Percentiles rank a stretch among this genome's conserved stretches.
phyloP scores from a whole-genome alignment of 2,797 vertebrate genomes.

The Antennarius maculatus region DNA sequence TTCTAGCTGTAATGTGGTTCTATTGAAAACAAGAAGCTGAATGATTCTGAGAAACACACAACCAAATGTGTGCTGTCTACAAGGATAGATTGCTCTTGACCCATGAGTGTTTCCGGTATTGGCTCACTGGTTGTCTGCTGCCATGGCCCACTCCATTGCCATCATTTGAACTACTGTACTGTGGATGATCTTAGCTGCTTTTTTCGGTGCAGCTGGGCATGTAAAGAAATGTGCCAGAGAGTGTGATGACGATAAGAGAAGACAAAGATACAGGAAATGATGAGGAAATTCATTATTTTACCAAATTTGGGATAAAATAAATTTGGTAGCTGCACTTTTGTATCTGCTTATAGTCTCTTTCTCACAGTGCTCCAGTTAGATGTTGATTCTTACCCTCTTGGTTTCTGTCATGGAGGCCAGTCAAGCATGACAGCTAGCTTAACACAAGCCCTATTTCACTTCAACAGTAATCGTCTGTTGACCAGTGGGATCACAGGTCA shows the following conservation, averaged over 20 bases:
- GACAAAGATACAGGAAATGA: constrained; percentile 44
- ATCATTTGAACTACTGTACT: constrained; percentile 49
- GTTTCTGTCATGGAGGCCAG: constrained; percentile 44
- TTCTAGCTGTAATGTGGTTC: background rate
- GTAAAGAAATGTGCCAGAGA: constrained; percentile 59
- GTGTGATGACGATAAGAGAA: constrained; percentile 31
- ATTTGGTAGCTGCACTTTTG: constrained; percentile 12
- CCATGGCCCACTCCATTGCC: constrained; percentile 33
- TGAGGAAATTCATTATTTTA: constrained; percentile 8
- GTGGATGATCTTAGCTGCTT: constrained; percentile 65
- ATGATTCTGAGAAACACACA: constrained; percentile 37
- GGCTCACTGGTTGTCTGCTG: constrained; percentile 36
- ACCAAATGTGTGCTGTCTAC: constrained; percentile 53
- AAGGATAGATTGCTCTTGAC: constrained; percentile 59
- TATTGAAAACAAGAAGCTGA: constrained; percentile 27
- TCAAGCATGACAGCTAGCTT: constrained; percentile 61
- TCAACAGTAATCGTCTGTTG: constrained; percentile 60
- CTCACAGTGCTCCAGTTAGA: constrained; percentile 10
- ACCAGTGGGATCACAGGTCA: constrained; percentile 66
- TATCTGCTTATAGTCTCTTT: constrained; percentile 10
- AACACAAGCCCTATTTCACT: constrained; percentile 61
- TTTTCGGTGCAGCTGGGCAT: constrained; percentile 65
- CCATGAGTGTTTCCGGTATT: constrained; percentile 50
- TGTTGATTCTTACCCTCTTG: constrained; percentile 42
- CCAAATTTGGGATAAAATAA: constrained; percentile 28